Evolutionary conservation across 1,140 invertebrate genomes (phyloP), one percentile per base, ranked within the genome.

Genomic region (Sipha flava): DNA sequence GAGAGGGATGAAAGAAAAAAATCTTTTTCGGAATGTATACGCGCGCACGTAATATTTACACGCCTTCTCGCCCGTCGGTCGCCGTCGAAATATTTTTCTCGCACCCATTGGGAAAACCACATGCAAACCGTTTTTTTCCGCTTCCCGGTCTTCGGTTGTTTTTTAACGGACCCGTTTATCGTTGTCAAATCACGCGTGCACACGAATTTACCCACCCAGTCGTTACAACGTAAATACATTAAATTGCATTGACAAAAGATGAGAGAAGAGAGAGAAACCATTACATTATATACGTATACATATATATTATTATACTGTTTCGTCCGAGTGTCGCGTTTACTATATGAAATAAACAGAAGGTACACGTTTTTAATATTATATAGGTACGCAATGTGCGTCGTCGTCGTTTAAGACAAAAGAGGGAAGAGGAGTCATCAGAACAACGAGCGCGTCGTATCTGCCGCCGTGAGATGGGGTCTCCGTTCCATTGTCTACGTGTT

Each of bases 401-500:
- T 16, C 45, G 72, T 37, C 34, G 10, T 31, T 57, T 59, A 77
- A 77, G 73, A 77, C 73, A 77, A 77, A 77, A 59, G 73, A 57
- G 52, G 23, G 21, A 75, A 40, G 73, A 57, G 23, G 31, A 40
- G 73, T 75, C 49, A 40, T 75, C 62, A 34, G 59, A 64, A 64
- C 37, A 29, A 68, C 64, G 26, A 64, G n/a, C 49, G 52, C 72
- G 72, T 45, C 4, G 4, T 49, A n/a, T n/a, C 47, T n/a, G 47
- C 47, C n/a, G 47, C 47, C 64, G 64, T 43, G 64, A 43, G 40
- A 26, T 45, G 40, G 66, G 66, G 43, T 70, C 66, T 29, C 26
- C 40, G 26, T 49, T 77, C 73, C 21, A 77, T 77, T 77, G 73
- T 77, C 73, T 77, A 73, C 72, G 72, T 77, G 73, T 77, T 59